These are phyloP conservation scores for Ctenochaetus hawaiiensis DNA, from an alignment of 2,797 vertebrate species.

Conservation along the genomic window DNA sequence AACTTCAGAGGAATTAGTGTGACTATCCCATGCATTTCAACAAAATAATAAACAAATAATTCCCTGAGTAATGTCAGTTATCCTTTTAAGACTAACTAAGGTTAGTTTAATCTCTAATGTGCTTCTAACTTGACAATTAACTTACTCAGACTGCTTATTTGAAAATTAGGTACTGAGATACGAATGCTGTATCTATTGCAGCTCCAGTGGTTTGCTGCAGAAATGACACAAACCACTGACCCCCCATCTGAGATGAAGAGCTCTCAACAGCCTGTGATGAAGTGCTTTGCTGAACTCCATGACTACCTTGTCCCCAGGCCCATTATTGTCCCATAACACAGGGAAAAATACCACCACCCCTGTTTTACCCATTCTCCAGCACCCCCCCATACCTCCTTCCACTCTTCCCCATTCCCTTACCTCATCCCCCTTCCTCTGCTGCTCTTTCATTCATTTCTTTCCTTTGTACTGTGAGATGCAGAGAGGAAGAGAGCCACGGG, in stretches of 20 bases:
- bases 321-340: constrained; percentile 23
- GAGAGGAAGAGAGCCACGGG: constrained; percentile 58
- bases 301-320: constrained; percentile 25
- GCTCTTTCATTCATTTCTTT: constrained; percentile 67
- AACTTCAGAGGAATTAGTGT: no score
- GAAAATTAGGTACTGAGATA: not conserved
- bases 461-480: constrained; percentile 79
- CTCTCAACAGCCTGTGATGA: constrained; percentile 22
- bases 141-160: no score
- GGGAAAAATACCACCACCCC: constrained; percentile 30
- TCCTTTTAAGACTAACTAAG: not conserved
- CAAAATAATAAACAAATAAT: not conserved
- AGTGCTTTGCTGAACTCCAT: constrained; percentile 34
- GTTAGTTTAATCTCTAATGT: not conserved
- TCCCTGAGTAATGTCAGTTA: not conserved
- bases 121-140: not conserved
- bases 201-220: not conserved
- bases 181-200: not conserved
- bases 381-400: constrained; percentile 5
- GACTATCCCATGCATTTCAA: not conserved
- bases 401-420: constrained; percentile 63
- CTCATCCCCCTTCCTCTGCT: constrained; percentile 67
- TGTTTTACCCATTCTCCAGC: constrained; percentile 35
- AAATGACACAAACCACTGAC: not conserved
- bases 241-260: constrained; percentile 9